Percentiles rank a stretch among this genome's conserved stretches.
Evolutionary conservation across 2,888 invertebrate genomes (phyloP).

Genomic region (Cataglyphis cursor): DNA sequence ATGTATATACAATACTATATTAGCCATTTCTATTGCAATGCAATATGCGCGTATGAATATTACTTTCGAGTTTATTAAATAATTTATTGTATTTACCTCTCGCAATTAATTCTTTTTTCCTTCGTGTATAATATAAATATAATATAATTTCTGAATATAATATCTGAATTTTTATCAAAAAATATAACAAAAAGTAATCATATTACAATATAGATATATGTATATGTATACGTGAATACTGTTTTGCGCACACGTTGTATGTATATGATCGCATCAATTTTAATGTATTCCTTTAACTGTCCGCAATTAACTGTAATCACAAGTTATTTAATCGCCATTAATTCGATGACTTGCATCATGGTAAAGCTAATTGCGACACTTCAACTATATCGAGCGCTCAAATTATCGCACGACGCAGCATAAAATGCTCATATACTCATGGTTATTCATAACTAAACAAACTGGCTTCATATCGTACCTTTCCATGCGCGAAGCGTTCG

Average conservation of each 20-base stretch:
- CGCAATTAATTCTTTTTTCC: not conserved
- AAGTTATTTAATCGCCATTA: conserved; percentile 51
- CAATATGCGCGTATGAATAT: not conserved
- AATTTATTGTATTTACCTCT: not conserved
- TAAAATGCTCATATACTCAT: conserved; percentile 23
- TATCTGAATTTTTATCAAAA: not conserved
- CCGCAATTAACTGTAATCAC: conserved; percentile 48
- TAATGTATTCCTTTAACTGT: conserved; percentile 48
- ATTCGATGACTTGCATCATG: conserved; percentile 28
- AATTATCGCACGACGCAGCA: conserved; percentile 28
- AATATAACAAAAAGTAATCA: not conserved
- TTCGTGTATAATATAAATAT: not conserved
- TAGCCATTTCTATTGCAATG: not conserved
- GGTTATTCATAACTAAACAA: conserved; percentile 44
- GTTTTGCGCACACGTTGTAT: not conserved
- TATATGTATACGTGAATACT: not conserved
- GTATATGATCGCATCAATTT: conserved; percentile 16
- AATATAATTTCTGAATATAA: too few relatives aligned
- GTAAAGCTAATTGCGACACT: conserved; percentile 42
- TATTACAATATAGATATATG: not conserved
- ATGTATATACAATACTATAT: not conserved
- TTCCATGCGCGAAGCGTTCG: conserved; percentile 17
- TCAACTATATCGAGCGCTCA: conserved; percentile 35
- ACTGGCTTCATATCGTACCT: conserved; percentile 12
- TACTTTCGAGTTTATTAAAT: not conserved